Evolutionary conservation across 2,888 invertebrate genomes (phyloP).

Genomic region (Drosophila neotestacea): DNA sequence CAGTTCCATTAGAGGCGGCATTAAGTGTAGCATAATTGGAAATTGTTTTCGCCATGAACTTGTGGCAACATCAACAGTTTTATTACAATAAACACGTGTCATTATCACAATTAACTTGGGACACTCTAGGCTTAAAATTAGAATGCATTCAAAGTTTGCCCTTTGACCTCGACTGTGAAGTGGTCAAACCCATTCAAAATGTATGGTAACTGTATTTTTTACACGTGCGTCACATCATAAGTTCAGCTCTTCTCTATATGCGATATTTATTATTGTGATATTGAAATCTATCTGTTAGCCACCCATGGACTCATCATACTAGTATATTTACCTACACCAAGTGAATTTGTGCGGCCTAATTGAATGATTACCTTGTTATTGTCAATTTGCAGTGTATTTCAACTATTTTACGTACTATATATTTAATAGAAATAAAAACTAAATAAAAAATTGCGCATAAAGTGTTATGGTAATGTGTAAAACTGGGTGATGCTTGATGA

Average conservation of each 20-base stretch:
- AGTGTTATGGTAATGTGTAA: constrained; percentile 34
- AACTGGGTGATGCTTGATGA: constrained; percentile 57
- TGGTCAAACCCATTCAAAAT: not conserved
- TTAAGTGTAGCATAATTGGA: constrained; percentile 49
- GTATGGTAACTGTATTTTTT: constrained; percentile 10
- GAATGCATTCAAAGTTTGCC: constrained; percentile 43
- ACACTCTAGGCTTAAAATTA: constrained; percentile 24
- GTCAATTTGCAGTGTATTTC: constrained; percentile 71
- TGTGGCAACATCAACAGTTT: constrained; percentile 38
- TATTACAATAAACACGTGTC: constrained; percentile 34
- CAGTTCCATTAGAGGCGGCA: constrained; percentile 31
- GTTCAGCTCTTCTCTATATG: not conserved
- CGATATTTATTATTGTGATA: constrained; percentile 49
- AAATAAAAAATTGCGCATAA: constrained; percentile 69
- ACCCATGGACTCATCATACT: constrained; percentile 40
- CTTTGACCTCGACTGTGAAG: constrained; percentile 55
- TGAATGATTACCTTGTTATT: constrained; percentile 80
- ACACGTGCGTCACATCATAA: constrained; percentile 20
- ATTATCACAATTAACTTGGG: constrained; percentile 23
- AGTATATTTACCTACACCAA: constrained; percentile 15
- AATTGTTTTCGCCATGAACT: constrained; percentile 77
- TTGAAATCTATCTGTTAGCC: constrained; percentile 56
- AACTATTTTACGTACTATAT: constrained; percentile 71
- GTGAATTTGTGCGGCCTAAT: constrained; percentile 63
- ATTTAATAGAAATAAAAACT: constrained; percentile 58